phyloP scores from a whole-genome alignment of 2,888 invertebrate species.

The Epinotia brunnichana region DNA sequence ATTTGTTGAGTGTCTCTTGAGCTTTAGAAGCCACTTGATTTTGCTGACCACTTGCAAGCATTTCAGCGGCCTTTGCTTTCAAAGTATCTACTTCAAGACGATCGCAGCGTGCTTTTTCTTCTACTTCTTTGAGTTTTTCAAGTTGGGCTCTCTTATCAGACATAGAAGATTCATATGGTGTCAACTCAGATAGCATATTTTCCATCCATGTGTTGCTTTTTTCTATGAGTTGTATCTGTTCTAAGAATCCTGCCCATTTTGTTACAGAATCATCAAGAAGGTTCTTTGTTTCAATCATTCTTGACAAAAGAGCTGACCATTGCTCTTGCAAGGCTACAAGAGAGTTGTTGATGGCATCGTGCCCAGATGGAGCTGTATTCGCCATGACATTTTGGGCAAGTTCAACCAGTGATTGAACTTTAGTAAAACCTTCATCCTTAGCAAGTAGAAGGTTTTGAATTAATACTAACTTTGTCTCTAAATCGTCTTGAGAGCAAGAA shows the following conservation, averaged over 20 bases:
- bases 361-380: slow-evolving; percentile 95
- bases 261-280: slow-evolving; percentile 94
- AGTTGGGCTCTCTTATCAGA: slow-evolving; percentile 93
- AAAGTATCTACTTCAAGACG: slow-evolving; percentile 94
- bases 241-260: slow-evolving; percentile 95
- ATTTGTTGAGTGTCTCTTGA: slow-evolving; percentile 92
- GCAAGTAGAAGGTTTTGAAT: slow-evolving; percentile 94
- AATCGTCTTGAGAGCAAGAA: slow-evolving; percentile 91
- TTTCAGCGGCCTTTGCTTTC: slow-evolving; percentile 92
- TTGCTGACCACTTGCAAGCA: slow-evolving; percentile 93
- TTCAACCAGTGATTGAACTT: slow-evolving; percentile 94
- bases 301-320: slow-evolving; percentile 93
- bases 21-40: slow-evolving; percentile 92
- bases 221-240: slow-evolving; percentile 93
- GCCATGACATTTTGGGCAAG: slow-evolving; percentile 94
- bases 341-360: slow-evolving; percentile 92
- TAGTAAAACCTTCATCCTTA: slow-evolving; percentile 96
- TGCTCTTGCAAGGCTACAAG: slow-evolving; percentile 93
- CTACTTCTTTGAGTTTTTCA: slow-evolving; percentile 92
- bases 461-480: slow-evolving; percentile 92
- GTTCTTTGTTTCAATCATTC: slow-evolving; percentile 95
- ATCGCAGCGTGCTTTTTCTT: slow-evolving; percentile 94
- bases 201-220: slow-evolving; percentile 92
- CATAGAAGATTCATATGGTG: slow-evolving; percentile 90
- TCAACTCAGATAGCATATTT: slow-evolving; percentile 87